These are phyloP conservation scores for Tetrao urogallus DNA, from an alignment of 2,113 vertebrate species.

Conservation along the genomic window DNA sequence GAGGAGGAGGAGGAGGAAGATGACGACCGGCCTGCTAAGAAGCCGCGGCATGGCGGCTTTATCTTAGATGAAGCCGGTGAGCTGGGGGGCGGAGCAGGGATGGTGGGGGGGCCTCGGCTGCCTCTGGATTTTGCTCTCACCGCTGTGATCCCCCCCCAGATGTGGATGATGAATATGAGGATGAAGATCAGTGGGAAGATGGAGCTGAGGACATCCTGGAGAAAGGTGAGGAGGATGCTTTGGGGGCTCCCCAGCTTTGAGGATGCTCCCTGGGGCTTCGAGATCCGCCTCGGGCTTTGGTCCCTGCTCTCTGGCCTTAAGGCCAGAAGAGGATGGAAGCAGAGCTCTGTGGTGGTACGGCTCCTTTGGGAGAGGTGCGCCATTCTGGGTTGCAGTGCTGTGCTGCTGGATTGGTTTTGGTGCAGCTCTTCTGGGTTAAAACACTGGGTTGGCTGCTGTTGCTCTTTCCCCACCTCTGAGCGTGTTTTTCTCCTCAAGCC, in stretches of 20 bases:
- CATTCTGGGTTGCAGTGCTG: background rate
- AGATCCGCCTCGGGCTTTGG: background rate
- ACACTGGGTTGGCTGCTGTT: background rate
- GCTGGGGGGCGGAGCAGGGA: background rate
- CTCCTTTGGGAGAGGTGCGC: too few species aligned
- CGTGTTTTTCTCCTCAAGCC: background rate
- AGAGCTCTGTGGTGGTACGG: background rate
- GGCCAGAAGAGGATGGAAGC: background rate
- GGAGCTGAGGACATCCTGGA: slow-evolving; percentile 92
- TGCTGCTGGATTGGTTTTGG: background rate
- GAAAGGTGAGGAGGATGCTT: slow-evolving; percentile 82
- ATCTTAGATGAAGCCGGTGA: slow-evolving; percentile 93
- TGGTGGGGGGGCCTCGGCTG: fast-evolving
- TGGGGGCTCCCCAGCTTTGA: background rate
- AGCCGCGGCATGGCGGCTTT: slow-evolving; percentile 88
- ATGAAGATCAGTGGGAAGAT: slow-evolving; percentile 93
- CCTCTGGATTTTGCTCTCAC: background rate
- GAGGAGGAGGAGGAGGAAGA: slow-evolving; percentile 94
- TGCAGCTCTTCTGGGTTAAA: background rate
- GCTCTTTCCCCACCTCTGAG: background rate
- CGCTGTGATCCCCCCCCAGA: slow-evolving; percentile 70
- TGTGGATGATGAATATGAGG: slow-evolving; percentile 95
- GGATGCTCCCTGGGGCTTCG: background rate
- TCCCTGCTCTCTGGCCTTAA: background rate
- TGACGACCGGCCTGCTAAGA: slow-evolving; percentile 88